These are phyloP conservation scores for Agriopis aurantiaria DNA, from an alignment of 2,888 invertebrate genomes.

Conservation along the genomic window DNA sequence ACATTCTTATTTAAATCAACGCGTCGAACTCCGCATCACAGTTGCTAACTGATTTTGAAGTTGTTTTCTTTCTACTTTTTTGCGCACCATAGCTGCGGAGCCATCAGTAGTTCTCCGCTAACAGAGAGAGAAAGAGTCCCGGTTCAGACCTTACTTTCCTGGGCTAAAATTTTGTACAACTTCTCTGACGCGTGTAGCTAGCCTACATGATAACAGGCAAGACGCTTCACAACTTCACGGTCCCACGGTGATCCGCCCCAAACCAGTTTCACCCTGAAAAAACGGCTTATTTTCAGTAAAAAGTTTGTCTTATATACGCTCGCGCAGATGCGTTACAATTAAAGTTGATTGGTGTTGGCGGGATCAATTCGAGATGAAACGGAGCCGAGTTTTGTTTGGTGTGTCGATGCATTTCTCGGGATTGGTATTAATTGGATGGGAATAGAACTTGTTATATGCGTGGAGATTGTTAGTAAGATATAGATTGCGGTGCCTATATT, in stretches of 20 bases:
- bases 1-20: too few species aligned
- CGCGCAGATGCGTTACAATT: constrained; percentile 44
- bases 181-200: neutral
- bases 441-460: constrained; percentile 18
- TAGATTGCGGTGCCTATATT: neutral
- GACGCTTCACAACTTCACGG: neutral
- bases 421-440: constrained; percentile 31
- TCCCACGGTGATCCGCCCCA: constrained; percentile 32
- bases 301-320: constrained; percentile 20
- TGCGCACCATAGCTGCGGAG: too few species aligned
- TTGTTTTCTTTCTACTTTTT: too few species aligned
- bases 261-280: constrained; percentile 28
- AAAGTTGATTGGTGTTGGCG: constrained; percentile 42
- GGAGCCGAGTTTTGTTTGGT: constrained; percentile 27
- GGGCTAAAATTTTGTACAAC: too few species aligned
- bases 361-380: constrained; percentile 45
- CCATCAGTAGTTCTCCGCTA: too few species aligned
- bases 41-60: too few species aligned
- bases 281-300: constrained; percentile 23
- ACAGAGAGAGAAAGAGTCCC: too few species aligned
- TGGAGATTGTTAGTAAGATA: neutral
- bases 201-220: neutral
- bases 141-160: too few species aligned
- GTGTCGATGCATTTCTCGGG: constrained; percentile 14
- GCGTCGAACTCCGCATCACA: too few species aligned